Evolutionary conservation across 2,113 vertebrate species (phyloP).

Genomic region (Rattus norvegicus): DNA sequence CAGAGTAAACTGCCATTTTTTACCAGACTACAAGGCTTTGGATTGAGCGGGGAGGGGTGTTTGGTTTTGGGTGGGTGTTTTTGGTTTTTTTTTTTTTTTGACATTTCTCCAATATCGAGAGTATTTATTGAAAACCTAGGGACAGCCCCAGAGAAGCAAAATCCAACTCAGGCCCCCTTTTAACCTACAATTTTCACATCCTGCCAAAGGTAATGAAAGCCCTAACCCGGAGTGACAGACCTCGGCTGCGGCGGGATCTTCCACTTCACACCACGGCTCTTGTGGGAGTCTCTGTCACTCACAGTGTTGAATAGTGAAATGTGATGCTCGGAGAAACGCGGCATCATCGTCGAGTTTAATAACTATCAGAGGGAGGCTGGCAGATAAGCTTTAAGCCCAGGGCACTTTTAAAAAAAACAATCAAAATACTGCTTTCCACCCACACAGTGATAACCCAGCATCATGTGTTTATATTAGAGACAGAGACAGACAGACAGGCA

Average conservation of each 20-base stretch:
- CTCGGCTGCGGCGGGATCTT: neutral
- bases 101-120: conserved; percentile 74
- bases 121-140: conserved; percentile 67
- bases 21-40: conserved; percentile 65
- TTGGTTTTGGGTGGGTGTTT: neutral
- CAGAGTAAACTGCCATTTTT: conserved; percentile 67
- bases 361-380: conserved; percentile 65
- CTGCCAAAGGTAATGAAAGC: conserved; percentile 56
- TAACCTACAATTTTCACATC: conserved; percentile 62
- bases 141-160: conserved; percentile 55
- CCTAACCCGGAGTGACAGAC: conserved; percentile 60
- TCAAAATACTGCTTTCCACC: conserved; percentile 64
- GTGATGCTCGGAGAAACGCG: conserved; percentile 55
- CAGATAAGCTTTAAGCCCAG: conserved; percentile 65
- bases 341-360: conserved; percentile 30
- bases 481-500: neutral
- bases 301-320: conserved; percentile 35
- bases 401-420: conserved; percentile 61
- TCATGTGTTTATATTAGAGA: conserved; percentile 28
- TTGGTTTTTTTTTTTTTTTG: neutral
- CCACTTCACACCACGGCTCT: conserved; percentile 16
- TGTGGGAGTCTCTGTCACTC: conserved; percentile 59
- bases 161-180: conserved; percentile 66
- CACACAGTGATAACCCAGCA: conserved; percentile 30
- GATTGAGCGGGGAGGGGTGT: neutral